A percentile compares a stretch with the other conserved stretches of the same genome.
Conservation (phyloP, 2,797 vertebrate genomes). For the Anisognathus igniventris region DNA sequence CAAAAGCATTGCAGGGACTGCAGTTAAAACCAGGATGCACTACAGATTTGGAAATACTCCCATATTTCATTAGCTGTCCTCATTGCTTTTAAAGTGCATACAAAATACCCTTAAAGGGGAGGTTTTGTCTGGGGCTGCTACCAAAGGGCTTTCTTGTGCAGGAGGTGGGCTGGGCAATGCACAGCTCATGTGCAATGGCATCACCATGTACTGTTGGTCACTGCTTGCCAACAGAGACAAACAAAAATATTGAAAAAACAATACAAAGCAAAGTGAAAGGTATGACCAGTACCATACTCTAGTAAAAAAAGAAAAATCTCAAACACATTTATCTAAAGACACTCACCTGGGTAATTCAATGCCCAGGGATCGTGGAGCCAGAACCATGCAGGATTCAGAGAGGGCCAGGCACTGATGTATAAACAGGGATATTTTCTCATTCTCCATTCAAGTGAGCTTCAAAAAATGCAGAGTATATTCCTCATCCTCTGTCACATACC, state of each 20-base stretch:
- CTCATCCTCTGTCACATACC: not conserved
- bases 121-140: not conserved
- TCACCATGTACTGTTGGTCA: not conserved
- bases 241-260: not conserved
- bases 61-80: not conserved
- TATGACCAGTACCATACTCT: rapidly evolving
- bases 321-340: not conserved
- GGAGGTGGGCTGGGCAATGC: not conserved
- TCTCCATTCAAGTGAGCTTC: not conserved
- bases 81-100: not conserved
- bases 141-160: not conserved
- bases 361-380: not conserved
- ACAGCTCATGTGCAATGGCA: not conserved
- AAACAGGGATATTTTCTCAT: not conserved
- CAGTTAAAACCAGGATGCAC: not conserved
- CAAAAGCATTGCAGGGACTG: not conserved
- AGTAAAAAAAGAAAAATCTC: not conserved
- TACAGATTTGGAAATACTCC: not conserved
- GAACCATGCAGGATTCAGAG: rapidly evolving
- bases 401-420: not conserved
- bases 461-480: not conserved
- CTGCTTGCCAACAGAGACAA: not conserved
- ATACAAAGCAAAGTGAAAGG: not conserved
- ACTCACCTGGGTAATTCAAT: not conserved
- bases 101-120: not conserved